phyloP scores from a whole-genome alignment of 1,140 invertebrate genomes.

The Drosophila eugracilis region DNA sequence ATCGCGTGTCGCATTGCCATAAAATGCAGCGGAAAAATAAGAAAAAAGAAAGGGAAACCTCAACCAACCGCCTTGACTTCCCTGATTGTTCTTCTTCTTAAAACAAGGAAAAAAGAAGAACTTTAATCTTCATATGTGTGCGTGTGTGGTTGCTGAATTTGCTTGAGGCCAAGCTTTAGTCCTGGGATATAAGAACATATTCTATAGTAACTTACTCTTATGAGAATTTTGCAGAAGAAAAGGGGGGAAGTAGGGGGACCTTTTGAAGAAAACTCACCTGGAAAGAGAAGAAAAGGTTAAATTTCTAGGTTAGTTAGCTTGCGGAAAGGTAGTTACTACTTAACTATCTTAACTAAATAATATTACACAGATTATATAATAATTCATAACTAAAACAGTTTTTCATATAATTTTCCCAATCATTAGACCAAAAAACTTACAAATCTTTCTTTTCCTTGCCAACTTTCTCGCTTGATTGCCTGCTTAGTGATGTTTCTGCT shows the following conservation, averaged over 20 bases:
- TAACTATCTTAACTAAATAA: too few species aligned
- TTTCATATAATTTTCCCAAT: too few species aligned
- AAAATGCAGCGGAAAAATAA: conserved; percentile 47
- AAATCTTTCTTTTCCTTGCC: neutral
- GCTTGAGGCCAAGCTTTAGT: conserved; percentile 25
- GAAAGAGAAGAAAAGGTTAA: conserved; percentile 37
- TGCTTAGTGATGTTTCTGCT: neutral
- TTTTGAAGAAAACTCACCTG: conserved; percentile 52
- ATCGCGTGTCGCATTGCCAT: conserved; percentile 74
- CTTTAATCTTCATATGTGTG: conserved; percentile 8
- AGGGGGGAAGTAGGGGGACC: conserved; percentile 1
- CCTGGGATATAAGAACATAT: conserved; percentile 1
- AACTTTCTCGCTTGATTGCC: conserved; percentile 4
- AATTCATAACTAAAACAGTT: too few species aligned
- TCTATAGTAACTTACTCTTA: conserved; percentile 28
- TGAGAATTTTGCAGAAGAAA: conserved; percentile 1
- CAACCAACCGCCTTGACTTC: conserved; percentile 35
- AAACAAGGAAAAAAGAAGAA: neutral
- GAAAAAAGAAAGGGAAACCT: conserved; percentile 6
- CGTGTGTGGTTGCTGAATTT: conserved; percentile 12
- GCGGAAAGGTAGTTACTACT: too few species aligned
- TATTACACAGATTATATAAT: too few species aligned
- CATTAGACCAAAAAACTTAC: neutral
- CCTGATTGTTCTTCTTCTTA: conserved; percentile 24
- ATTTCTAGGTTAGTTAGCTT: too few species aligned